phyloP scores from a whole-genome alignment of 1,140 invertebrate genomes.

The Prorops nasuta region DNA sequence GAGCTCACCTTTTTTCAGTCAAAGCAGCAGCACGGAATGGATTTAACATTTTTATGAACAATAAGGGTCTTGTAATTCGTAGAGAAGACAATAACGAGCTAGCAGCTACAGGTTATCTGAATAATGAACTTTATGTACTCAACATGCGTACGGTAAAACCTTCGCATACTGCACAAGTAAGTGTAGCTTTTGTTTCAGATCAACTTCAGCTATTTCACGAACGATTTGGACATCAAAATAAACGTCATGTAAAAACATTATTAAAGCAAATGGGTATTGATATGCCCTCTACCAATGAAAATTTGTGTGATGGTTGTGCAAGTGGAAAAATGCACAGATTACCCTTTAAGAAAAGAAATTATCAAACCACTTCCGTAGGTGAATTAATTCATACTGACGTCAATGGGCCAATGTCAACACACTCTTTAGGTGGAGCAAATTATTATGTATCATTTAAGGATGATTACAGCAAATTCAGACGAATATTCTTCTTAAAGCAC shows the following conservation, averaged over 20 bases:
- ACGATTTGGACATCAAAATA: slow-evolving; percentile 17
- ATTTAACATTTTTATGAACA: neutral
- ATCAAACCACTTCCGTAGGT: slow-evolving; percentile 3
- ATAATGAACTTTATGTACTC: neutral
- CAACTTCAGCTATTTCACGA: slow-evolving; percentile 18
- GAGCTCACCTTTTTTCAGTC: slow-evolving; percentile 41
- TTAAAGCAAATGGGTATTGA: slow-evolving; percentile 12
- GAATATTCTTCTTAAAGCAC: slow-evolving; percentile 26
- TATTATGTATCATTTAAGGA: slow-evolving; percentile 42
- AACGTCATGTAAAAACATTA: slow-evolving; percentile 12
- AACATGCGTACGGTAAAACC: slow-evolving; percentile 3
- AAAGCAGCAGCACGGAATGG: slow-evolving; percentile 26
- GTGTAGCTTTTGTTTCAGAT: neutral
- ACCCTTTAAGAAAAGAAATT: slow-evolving; percentile 4
- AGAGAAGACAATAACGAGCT: neutral
- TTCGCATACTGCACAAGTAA: slow-evolving; percentile 1
- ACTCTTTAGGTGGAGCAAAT: slow-evolving; percentile 23
- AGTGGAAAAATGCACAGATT: slow-evolving; percentile 18
- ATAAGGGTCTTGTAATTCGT: neutral
- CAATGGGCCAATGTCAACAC: slow-evolving; percentile 29
- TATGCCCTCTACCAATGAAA: slow-evolving; percentile 1
- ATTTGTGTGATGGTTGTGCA: slow-evolving; percentile 22
- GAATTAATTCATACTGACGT: slow-evolving; percentile 31
- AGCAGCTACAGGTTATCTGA: neutral
- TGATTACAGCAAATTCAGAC: slow-evolving; percentile 30